phyloP scores from a whole-genome alignment of 2,113 vertebrate genomes.

The western clawed frog (Xenopus tropicalis) region DNA sequence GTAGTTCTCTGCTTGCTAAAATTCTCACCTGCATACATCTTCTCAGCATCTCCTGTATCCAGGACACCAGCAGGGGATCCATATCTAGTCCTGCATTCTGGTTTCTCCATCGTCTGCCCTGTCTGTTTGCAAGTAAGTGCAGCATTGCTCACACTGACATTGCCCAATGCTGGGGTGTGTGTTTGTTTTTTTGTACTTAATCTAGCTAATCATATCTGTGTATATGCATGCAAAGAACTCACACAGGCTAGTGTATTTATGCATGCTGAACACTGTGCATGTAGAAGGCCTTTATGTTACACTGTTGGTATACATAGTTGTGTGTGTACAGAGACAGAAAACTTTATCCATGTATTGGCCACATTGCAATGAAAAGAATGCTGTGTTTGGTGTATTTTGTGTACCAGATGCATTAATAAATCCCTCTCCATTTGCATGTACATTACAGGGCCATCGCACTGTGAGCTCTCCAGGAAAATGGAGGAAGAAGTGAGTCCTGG shows the following conservation, averaged over 20 bases:
- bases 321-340: no score
- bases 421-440: not conserved
- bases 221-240: not conserved
- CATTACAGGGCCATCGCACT: not conserved
- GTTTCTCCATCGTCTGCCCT: not conserved
- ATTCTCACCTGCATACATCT: constrained; percentile 29
- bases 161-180: no score
- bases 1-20: not conserved
- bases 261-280: no score
- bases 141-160: not conserved
- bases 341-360: no score
- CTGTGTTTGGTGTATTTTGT: not conserved
- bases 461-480: constrained; percentile 14
- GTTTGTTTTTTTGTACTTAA: no score
- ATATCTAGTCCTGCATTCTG: not conserved
- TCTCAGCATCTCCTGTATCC: not conserved
- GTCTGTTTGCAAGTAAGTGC: not conserved
- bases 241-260: no score
- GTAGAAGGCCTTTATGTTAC: no score
- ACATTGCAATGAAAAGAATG: no score
- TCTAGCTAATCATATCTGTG: not conserved
- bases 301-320: no score
- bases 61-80: not conserved
- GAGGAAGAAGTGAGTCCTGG: constrained; percentile 26
- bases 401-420: not conserved